phyloP scores from a whole-genome alignment of 2,888 invertebrate genomes.

The Dryocosmus kuriphilus region DNA sequence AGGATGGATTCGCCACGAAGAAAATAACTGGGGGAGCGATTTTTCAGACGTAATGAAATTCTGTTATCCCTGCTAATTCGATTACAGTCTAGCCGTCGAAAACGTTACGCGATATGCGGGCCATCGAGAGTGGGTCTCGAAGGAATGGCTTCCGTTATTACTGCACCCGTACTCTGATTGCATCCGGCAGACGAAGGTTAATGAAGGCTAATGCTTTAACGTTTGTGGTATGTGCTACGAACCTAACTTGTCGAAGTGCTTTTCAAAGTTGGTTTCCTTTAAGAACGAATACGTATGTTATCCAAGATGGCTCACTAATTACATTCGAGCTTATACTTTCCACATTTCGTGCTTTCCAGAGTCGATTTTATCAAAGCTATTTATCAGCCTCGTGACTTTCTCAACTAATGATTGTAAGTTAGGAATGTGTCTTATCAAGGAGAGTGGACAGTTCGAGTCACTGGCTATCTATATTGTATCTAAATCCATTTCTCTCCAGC shows the following conservation, averaged over 20 bases:
- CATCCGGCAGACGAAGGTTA: conserved; percentile 38
- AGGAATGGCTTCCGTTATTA: conserved; percentile 36
- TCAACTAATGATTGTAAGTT: not conserved
- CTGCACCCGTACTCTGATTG: conserved; percentile 29
- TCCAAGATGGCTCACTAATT: not conserved
- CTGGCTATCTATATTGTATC: not conserved
- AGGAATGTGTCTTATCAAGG: not conserved
- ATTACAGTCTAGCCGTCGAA: conserved; percentile 25
- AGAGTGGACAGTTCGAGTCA: not conserved
- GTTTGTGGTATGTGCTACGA: conserved; percentile 23
- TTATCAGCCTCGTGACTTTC: not conserved
- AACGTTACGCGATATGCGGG: conserved; percentile 32
- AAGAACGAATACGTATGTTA: conserved; percentile 5
- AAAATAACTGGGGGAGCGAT: not conserved
- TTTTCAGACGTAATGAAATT: conserved; percentile 31
- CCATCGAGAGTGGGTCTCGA: conserved; percentile 27
- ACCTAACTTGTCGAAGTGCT: conserved; percentile 5
- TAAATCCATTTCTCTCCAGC: not conserved
- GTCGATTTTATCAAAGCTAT: not conserved
- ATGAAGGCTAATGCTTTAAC: conserved; percentile 36
- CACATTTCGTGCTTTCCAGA: not conserved
- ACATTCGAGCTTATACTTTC: not conserved
- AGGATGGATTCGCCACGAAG: not conserved
- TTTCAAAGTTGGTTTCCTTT: conserved; percentile 10
- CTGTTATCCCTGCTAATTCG: conserved; percentile 17